These are phyloP conservation scores for Oreohelix idahoensis DNA, from an alignment of 1,140 invertebrate genomes.

Conservation along the genomic window DNA sequence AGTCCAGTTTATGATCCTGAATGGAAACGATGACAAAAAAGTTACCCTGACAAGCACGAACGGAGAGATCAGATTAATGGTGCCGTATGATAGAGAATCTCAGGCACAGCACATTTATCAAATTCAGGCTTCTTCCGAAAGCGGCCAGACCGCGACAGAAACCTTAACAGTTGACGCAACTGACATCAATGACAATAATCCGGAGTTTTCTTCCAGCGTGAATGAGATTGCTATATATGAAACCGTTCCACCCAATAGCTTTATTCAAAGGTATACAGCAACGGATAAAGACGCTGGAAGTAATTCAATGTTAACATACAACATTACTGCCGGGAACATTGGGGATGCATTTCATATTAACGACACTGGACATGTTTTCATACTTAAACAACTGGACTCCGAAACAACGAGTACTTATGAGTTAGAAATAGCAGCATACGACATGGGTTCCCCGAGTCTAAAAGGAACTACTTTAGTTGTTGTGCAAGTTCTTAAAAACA, in stretches of 20 bases:
- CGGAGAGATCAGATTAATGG: neutral
- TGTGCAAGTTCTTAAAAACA: neutral
- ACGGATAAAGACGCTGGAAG: slow-evolving; percentile 7
- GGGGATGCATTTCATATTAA: neutral
- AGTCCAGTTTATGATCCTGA: neutral
- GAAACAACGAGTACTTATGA: neutral
- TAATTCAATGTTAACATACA: neutral
- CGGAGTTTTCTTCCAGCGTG: neutral
- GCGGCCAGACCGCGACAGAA: neutral
- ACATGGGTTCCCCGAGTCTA: neutral
- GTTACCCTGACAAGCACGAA: neutral
- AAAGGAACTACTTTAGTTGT: neutral
- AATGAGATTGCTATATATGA: neutral
- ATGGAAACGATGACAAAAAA: slow-evolving; percentile 16
- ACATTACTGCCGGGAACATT: neutral
- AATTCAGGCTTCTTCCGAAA: neutral
- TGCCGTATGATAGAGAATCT: slow-evolving; percentile 24
- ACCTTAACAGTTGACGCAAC: neutral
- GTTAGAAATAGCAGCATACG: neutral
- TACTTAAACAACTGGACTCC: neutral
- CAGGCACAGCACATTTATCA: neutral
- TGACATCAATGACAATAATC: slow-evolving; percentile 35
- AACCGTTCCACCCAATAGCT: neutral
- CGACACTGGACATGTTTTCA: neutral
- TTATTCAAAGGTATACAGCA: neutral